Conservation (phyloP, 2,113 vertebrate genomes). For the Tenebrosternarchus preto region DNA sequence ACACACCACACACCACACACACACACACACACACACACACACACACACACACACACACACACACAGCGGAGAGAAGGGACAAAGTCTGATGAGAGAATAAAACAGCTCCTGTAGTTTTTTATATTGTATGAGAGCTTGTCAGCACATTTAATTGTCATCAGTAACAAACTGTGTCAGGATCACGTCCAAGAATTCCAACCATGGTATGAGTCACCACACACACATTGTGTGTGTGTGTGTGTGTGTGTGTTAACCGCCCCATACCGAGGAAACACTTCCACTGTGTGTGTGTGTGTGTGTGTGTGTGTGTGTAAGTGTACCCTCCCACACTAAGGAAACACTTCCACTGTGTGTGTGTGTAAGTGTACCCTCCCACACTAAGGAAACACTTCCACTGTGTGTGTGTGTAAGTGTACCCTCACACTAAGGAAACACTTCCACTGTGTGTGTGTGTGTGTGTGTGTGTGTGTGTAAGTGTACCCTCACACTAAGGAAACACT, state of each 20-base stretch:
- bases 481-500: no score
- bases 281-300: not conserved
- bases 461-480: no score
- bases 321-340: no score
- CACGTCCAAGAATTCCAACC: constrained; percentile 43
- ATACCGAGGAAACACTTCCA: no score
- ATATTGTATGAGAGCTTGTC: constrained; percentile 26
- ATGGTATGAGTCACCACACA: constrained; percentile 21
- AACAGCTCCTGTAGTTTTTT: not conserved
- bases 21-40: not conserved
- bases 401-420: not conserved
- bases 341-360: not conserved
- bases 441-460: no score
- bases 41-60: constrained; percentile 4
- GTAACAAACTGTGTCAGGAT: constrained; percentile 50
- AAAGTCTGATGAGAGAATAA: constrained; percentile 30
- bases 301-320: not conserved
- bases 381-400: no score
- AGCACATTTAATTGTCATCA: constrained; percentile 48
- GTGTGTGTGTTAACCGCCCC: no score
- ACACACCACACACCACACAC: not conserved
- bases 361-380: no score
- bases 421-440: no score
- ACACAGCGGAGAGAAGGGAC: not conserved
- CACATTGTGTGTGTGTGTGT: constrained; percentile 19